Base-by-base conservation (phyloP, 2,888 invertebrate genomes). In the Andrena fulva region DNA sequence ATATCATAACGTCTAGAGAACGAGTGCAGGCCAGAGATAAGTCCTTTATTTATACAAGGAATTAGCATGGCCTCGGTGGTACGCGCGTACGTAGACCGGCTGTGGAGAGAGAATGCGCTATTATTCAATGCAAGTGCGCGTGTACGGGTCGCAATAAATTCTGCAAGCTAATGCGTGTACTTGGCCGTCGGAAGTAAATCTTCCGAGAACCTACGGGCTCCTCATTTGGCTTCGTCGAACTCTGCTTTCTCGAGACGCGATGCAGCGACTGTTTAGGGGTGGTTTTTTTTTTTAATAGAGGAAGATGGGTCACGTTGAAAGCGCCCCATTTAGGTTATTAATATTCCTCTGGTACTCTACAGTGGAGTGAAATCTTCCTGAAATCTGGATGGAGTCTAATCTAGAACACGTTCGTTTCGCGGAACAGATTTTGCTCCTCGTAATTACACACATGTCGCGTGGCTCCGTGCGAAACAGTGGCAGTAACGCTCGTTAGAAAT, bases 11-110 rank as follows among this genome's bases (percentile, higher is more conserved):
- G 70, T 70, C 84, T 76, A 54, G 75, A 72, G 80, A 81, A 84
- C 87, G 85, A 88, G 84, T 87, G 86, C 83, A 72, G 75, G 29
- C 60, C 72, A 59, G 27, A 87, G 89, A 88, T 86, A 89, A 89
- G 89, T 89, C 86, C 85, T 83, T 89, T 87, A 86, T 89, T 88
- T 89, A 86, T 80, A 83, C 85, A 76, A 77, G 85, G 77, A 80
- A 86, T 87, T 87, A 89, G 85, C 82, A 81, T 54, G 81, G 74
- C 75, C 73, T 68, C 76, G 70, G 72, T 52, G 73, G 56, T 29
- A 59, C 62, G 62, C 54, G 66, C 56, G 63, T 33, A 52, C 52
- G 24, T 20, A 42, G 56, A 10, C n/a, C 31, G 10, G 48, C 27
- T 35, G 16, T 50, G 20, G 24, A 50, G 68, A 73, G 27, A 27